A percentile compares a stretch with the other conserved stretches of the same genome.
These are phyloP conservation scores for Linnaemya tessellans DNA, from an alignment of 2,888 invertebrate species.

Conservation along the genomic window DNA sequence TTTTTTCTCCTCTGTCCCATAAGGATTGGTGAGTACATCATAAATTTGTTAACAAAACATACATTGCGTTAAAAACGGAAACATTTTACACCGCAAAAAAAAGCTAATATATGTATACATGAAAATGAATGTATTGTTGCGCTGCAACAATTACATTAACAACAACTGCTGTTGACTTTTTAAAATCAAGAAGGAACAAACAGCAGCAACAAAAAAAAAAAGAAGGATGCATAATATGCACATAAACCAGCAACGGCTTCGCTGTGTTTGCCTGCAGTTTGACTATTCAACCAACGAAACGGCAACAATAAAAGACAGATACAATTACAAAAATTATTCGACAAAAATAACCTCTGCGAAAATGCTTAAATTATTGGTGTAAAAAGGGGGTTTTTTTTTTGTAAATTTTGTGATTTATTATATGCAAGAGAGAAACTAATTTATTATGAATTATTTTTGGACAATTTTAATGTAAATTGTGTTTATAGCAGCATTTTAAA, in stretches of 20 bases:
- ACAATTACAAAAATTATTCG: constrained; percentile 49
- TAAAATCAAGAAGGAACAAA: not conserved
- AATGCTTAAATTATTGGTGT: constrained; percentile 23
- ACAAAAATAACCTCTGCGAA: constrained; percentile 25
- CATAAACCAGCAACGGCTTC: constrained; percentile 16
- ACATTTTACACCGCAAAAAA: constrained; percentile 68
- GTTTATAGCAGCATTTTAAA: not conserved
- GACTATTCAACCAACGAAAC: constrained; percentile 22
- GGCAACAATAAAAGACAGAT: constrained; percentile 64
- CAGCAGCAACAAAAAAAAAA: not conserved
- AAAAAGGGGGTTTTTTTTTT: constrained; percentile 27
- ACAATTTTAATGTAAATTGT: not conserved
- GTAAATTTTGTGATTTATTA: constrained; percentile 40
- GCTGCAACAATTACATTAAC: constrained; percentile 69
- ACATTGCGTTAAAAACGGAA: constrained; percentile 66
- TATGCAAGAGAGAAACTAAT: not conserved
- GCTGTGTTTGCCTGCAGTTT: not conserved
- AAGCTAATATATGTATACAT: constrained; percentile 57
- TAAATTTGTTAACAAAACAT: constrained; percentile 70
- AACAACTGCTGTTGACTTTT: constrained; percentile 63
- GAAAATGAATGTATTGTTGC: constrained; percentile 47
- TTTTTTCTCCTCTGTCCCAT: constrained; percentile 6
- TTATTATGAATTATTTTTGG: constrained; percentile 31
- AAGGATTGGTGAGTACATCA: constrained; percentile 59
- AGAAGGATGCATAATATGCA: constrained; percentile 2